Conservation (phyloP, 2,797 vertebrate genomes). For the Buphagus erythrorhynchus region DNA sequence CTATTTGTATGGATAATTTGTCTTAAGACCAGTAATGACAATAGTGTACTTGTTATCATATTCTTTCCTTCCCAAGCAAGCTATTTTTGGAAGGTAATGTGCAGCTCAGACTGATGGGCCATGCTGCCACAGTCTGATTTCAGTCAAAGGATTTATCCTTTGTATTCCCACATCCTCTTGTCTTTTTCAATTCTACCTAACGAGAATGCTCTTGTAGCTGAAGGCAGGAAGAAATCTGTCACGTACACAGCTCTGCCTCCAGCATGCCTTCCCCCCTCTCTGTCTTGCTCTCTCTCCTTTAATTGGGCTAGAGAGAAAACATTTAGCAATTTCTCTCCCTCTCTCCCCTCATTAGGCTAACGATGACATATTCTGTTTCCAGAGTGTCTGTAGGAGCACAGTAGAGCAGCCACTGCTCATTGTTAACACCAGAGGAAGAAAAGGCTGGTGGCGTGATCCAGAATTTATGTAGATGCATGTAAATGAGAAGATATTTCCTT, state of each 20-base stretch:
- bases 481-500: constrained; percentile 16
- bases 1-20: not conserved
- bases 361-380: constrained; percentile 27
- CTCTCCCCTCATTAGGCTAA: constrained; percentile 57
- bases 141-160: constrained; percentile 2
- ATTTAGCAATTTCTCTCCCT: constrained; percentile 34
- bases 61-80: not conserved
- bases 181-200: constrained; percentile 37
- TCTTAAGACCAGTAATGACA: not conserved
- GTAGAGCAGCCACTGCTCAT: not conserved
- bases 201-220: not conserved
- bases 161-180: not conserved
- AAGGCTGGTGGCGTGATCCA: not conserved
- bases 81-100: not conserved
- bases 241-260: not conserved
- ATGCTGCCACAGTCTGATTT: not conserved
- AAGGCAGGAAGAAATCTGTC: constrained; percentile 36
- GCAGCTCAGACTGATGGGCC: not conserved
- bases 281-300: not conserved
- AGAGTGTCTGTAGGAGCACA: constrained; percentile 8
- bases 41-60: not conserved
- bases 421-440: not conserved
- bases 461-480: constrained; percentile 13
- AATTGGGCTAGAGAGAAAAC: constrained; percentile 45
- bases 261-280: not conserved